Base-by-base conservation (phyloP, 2,113 vertebrate genomes). In the Xiphorhynchus elegans region DNA sequence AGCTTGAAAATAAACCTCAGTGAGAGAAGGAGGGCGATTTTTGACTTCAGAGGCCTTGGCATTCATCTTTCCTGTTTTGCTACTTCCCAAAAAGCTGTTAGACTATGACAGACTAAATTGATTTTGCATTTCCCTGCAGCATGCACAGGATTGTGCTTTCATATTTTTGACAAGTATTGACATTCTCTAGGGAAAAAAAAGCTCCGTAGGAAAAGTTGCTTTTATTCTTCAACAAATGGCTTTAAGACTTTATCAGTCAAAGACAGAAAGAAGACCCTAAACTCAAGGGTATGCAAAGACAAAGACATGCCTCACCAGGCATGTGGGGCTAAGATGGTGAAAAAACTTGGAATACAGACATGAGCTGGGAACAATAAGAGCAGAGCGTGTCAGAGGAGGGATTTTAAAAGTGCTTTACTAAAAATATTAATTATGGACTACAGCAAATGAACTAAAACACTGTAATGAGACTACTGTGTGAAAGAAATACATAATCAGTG, bases 81-180 rank as follows among this genome's bases (percentile, higher is more conserved):
- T 85, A 0, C n/a, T 87, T 85, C 63, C 52, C 81, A 29, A 85
- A 85, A 84, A 82, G 62, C 58, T 40, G 49, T 64, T 60, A 75
- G 89, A 44, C 59, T 64, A 44, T 69, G 84, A 79, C 66, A 89
- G 77, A 64, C 11, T 33, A 53, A 76, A 82, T 44, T 83, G 89
- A 73, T 82, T 89, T 72, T 95, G 66, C 58, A 25, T 89, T 95
- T 87, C 84, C 87, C 66, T 84, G 49, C 87, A 96, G 89, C 87
- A 60, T 17, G 58, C 31, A 40, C 44, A 28, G 64, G 58, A 56
- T 68, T 2, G 0, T 85, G 77, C 81, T 89, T 95, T 95, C 72
- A 21, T 63, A 17, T 66, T 49, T 87, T 93, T 78, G 94, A 91
- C 89, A 94, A 84, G 58, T 58, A 94, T 75, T 94, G 93, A 87